Evolutionary conservation across 2,113 vertebrate genomes (phyloP).

Genomic region (Chascanopsetta lugubris): DNA sequence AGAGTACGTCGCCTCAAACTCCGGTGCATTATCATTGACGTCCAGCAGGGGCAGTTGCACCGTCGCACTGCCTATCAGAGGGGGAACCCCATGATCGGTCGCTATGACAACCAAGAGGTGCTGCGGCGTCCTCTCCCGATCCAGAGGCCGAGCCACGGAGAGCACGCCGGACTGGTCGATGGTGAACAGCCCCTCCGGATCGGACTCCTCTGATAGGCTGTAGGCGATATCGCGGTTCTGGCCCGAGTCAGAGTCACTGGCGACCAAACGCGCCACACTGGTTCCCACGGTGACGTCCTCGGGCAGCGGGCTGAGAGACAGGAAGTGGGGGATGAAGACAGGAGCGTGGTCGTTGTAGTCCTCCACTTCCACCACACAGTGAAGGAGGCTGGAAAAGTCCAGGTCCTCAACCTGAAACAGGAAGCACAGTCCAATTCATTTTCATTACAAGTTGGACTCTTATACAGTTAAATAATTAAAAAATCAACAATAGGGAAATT

Average conservation of each 20-base stretch:
- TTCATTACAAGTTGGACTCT: no score
- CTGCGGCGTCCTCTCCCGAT: conserved; percentile 80
- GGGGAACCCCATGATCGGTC: conserved; percentile 83
- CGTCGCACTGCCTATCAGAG: conserved; percentile 82
- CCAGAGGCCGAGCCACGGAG: conserved; percentile 80
- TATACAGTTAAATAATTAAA: no score
- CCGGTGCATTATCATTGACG: conserved; percentile 89
- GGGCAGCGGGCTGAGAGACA: conserved; percentile 79
- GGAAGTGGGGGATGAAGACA: conserved; percentile 84
- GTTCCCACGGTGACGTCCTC: conserved; percentile 85
- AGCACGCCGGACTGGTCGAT: conserved; percentile 83
- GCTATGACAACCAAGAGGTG: conserved; percentile 85
- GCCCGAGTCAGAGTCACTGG: conserved; percentile 87
- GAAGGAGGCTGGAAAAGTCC: conserved; percentile 85
- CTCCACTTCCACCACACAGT: conserved; percentile 87
- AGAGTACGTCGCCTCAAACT: conserved; percentile 84
- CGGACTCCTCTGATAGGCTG: conserved; percentile 83
- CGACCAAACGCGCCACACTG: conserved; percentile 81
- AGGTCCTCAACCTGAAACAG: conserved; percentile 83
- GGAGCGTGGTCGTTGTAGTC: conserved; percentile 90
- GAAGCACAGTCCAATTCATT: neutral
- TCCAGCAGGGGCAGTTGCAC: conserved; percentile 86
- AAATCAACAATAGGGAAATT: no score
- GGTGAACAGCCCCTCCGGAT: conserved; percentile 81
- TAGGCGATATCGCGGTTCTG: conserved; percentile 86